Percentiles rank a stretch among this genome's conserved stretches.
Evolutionary conservation across 2,113 vertebrate species (phyloP).

Genomic region (Atherinomorus stipes): DNA sequence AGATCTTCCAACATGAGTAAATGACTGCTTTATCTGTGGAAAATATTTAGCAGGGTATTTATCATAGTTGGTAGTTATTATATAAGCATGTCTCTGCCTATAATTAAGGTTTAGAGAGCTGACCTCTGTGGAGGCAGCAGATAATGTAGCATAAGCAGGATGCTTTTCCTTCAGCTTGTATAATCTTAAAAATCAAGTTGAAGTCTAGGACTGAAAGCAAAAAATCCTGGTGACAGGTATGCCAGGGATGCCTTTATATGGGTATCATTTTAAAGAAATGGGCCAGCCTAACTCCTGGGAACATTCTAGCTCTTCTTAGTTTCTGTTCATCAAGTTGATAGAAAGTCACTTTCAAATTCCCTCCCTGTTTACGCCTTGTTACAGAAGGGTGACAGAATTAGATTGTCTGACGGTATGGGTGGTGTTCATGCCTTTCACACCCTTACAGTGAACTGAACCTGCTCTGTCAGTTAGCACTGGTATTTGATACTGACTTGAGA

Average conservation of each 20-base stretch:
- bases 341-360: conserved; percentile 48
- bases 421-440: conserved; percentile 5
- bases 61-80: conserved; percentile 58
- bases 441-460: conserved; percentile 3
- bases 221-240: conserved; percentile 2
- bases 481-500: conserved; percentile 7
- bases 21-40: conserved; percentile 41
- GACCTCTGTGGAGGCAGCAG: conserved; percentile 37
- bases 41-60: conserved; percentile 39
- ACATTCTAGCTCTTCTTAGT: conserved; percentile 25
- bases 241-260: conserved; percentile 23
- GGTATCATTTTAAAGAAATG: conserved; percentile 20
- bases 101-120: conserved; percentile 65
- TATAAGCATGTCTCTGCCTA: conserved; percentile 40
- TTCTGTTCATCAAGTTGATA: conserved; percentile 35
- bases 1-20: conserved; percentile 14
- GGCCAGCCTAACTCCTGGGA: conserved; percentile 27
- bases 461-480: background rate
- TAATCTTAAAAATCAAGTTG: background rate
- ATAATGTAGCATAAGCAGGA: conserved; percentile 28
- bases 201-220: conserved; percentile 16
- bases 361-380: conserved; percentile 37
- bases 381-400: conserved; percentile 38
- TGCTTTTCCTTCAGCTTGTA: conserved; percentile 31
- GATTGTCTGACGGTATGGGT: conserved; percentile 36